Base-by-base conservation (phyloP, 2,888 invertebrate species). In the Gonocerus acuteangulatus region DNA sequence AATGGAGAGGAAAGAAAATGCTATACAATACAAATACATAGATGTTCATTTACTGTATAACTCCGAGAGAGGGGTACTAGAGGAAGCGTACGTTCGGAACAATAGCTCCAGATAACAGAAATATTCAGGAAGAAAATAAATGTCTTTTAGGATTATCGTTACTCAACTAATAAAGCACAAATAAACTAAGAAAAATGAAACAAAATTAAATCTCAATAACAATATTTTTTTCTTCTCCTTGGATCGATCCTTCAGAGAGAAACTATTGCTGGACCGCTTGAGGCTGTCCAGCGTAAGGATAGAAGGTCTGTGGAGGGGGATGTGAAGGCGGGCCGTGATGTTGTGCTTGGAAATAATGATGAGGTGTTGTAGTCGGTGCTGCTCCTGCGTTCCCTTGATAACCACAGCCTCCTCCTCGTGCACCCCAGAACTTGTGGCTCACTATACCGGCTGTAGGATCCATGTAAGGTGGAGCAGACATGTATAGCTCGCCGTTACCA, bases 341-440 rank as follows among this genome's bases (percentile, higher is more conserved):
- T 19, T 54, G 54, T 0, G 39, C 19, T 1, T 36, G 54, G 22
- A 34, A 42, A 42, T 54, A 54, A 21, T 54, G 42, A 27, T 27
- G 27, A 6, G 27, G 27, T 4, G 27, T 27, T 4, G 32, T 18
- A 4, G 51, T 21, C 16, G 51, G 34, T 1, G 54, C 36, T 18
- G 36, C 39, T 9, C 19, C 34, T 2, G 73, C 84, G 84, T 73
- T 85, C 58, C 83, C 82, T 1, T 80, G 78, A 1, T 77, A 61
- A 75, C 85, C 76, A 44, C 79, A 79, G 78, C 60, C 79, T 74
- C 61, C 79, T 76, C 63, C 79, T 77, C 66, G 81, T 82, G 83
- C 82, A 69, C 86, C 86, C 77, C 86, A 86, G 78, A 83, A 86
- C 73, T 86, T 87, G 73, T 83, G 85, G 71, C 83, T 83, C 75